A percentile compares a stretch with the other conserved stretches of the same genome.
Evolutionary conservation across 2,888 invertebrate genomes (phyloP).

Genomic region (Leptura quadrifasciata): DNA sequence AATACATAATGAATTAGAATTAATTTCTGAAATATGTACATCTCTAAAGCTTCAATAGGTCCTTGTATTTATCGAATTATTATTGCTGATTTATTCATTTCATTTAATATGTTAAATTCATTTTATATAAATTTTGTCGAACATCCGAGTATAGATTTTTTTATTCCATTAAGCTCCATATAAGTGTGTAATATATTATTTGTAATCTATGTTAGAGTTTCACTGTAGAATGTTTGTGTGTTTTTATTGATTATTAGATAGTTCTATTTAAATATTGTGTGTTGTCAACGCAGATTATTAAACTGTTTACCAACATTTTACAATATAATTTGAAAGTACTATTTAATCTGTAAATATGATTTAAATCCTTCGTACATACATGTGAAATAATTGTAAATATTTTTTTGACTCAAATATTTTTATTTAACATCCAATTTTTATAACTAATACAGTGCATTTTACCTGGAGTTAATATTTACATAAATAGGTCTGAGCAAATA

Average conservation of each 20-base stretch:
- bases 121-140: neutral
- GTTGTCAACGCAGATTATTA: conserved; percentile 21
- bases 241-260: conserved; percentile 26
- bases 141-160: neutral
- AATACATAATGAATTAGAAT: no score
- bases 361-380: conserved; percentile 47
- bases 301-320: conserved; percentile 30
- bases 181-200: neutral
- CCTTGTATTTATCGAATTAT: no score
- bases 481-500: conserved; percentile 30
- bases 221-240: neutral
- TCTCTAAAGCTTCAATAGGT: no score
- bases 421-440: conserved; percentile 51
- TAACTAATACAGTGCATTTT: conserved; percentile 35
- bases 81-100: no score
- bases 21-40: no score
- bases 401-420: conserved; percentile 54
- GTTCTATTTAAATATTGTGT: conserved; percentile 7
- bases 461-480: conserved; percentile 46
- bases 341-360: conserved; percentile 49
- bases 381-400: conserved; percentile 51
- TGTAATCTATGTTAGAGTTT: neutral
- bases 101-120: no score
- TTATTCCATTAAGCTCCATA: neutral
- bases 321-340: conserved; percentile 40